Base-by-base conservation (phyloP, 2,888 invertebrate genomes). In the Tenthredo notha region DNA sequence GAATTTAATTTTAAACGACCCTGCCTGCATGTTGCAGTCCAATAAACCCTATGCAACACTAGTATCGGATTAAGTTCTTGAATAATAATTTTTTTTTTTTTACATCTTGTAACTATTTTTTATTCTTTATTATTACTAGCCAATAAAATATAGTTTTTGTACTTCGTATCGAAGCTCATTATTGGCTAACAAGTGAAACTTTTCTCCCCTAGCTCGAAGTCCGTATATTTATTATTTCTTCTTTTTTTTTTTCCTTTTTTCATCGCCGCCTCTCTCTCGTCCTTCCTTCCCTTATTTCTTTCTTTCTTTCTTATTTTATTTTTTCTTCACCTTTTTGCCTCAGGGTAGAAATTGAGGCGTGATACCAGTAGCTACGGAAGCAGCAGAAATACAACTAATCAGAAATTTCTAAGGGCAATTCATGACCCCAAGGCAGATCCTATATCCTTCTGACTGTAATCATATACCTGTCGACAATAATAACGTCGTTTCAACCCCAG, bases 311-410 rank as follows among this genome's bases (percentile, higher is more conserved):
- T n/a, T 37, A 29, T 70, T 15, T 61, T 61, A 21, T 25, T 61
- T 10, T 10, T 12, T 61, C 10, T 25, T 61, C 61, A 12, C 70
- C 25, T 43, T 21, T 74, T 21, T n/a, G 72, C 72, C 72, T 43
- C n/a, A 7, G 43, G 72, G 43, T 74, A 43, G 18, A 43, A 74
- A 74, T 74, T 43, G 72, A 74, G 40, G 72, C 43, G 40, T 74
- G 72, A 74, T 43, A 74, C 12, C n/a, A 21, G 72, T 40, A 40
- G 72, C 37, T 37, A 25, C 40, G 43, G 40, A 40, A 72, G n/a
- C n/a, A 77, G 3, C 29, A 25, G 54, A 54, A 33, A 54, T 50
- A 77, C 77, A 33, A 77, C 77, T 77, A 77, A 77, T 77, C 77
- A 77, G 77, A 50, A 54, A 77, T 77, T 77, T 77, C 29, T n/a